Conservation (phyloP, 2,888 invertebrate genomes). For the Lepidochrysops patricia region DNA sequence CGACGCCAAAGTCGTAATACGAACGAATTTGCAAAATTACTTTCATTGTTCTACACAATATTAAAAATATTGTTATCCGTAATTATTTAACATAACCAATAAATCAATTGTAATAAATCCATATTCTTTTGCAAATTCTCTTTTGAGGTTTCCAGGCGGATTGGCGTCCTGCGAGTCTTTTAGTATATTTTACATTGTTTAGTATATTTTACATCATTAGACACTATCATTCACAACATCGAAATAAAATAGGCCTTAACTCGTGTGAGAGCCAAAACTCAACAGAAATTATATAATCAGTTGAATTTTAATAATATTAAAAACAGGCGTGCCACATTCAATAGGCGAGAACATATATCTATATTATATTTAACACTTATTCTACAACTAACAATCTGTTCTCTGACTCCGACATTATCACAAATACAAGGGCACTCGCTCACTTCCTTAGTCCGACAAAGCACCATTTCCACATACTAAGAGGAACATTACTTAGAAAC, state of each 20-base stretch:
- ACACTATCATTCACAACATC: background rate
- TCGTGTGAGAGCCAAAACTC: constrained; percentile 30
- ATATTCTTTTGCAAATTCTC: too few species aligned
- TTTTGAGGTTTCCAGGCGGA: background rate
- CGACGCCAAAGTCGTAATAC: background rate
- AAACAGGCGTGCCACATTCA: constrained; percentile 55
- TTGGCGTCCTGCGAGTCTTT: background rate
- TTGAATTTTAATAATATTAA: constrained; percentile 64
- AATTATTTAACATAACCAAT: background rate
- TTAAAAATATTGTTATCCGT: background rate
- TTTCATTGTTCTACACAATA: background rate
- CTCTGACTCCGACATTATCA: constrained; percentile 48
- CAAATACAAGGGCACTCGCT: constrained; percentile 56
- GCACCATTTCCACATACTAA: constrained; percentile 33
- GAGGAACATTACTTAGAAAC: background rate
- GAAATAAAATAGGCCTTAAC: constrained; percentile 20
- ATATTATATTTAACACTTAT: constrained; percentile 65
- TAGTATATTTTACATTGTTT: background rate
- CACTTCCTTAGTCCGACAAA: constrained; percentile 29
- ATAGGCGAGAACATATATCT: constrained; percentile 49
- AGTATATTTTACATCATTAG: background rate
- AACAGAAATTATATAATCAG: constrained; percentile 29
- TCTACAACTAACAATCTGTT: constrained; percentile 46
- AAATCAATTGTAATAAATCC: too few species aligned
- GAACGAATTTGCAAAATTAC: background rate